Conservation (phyloP, 23 tunicate species). For the Trididemnum clinides region DNA sequence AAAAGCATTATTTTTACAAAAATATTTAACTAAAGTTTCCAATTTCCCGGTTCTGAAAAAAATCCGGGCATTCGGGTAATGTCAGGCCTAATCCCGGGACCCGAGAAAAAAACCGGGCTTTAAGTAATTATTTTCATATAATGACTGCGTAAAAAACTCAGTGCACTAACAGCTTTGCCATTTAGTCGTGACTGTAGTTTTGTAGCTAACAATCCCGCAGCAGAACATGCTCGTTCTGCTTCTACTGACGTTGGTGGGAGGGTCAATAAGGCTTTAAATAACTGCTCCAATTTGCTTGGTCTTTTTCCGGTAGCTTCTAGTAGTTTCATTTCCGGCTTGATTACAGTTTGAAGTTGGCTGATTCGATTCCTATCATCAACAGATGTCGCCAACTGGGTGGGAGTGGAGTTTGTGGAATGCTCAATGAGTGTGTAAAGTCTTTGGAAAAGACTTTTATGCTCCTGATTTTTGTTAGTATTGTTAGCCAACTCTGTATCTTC, state of each 20-base stretch:
- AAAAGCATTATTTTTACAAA: no score
- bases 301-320: slow-evolving; percentile 40
- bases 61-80: not conserved
- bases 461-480: slow-evolving; percentile 12
- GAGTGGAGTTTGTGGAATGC: not conserved
- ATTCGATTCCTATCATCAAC: slow-evolving; percentile 16
- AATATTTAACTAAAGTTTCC: no score
- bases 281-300: slow-evolving; percentile 40
- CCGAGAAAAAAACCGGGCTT: not conserved
- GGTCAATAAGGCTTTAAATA: slow-evolving; percentile 19
- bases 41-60: slow-evolving; percentile 20
- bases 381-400: not conserved
- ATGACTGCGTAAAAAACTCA: slow-evolving; percentile 36
- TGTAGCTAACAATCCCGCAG: slow-evolving; percentile 26
- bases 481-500: not conserved
- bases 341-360: slow-evolving; percentile 15
- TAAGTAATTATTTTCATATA: no score
- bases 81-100: slow-evolving; percentile 18
- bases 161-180: slow-evolving; percentile 20
- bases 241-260: slow-evolving; percentile 32
- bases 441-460: not conserved
- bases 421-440: slow-evolving; percentile 16
- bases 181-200: slow-evolving; percentile 22
- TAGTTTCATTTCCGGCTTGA: slow-evolving; percentile 26
- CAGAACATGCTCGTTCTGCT: slow-evolving; percentile 43